Evolutionary conservation across 2,888 invertebrate species (phyloP).

Genomic region (Himalopsyche kuldschensis): DNA sequence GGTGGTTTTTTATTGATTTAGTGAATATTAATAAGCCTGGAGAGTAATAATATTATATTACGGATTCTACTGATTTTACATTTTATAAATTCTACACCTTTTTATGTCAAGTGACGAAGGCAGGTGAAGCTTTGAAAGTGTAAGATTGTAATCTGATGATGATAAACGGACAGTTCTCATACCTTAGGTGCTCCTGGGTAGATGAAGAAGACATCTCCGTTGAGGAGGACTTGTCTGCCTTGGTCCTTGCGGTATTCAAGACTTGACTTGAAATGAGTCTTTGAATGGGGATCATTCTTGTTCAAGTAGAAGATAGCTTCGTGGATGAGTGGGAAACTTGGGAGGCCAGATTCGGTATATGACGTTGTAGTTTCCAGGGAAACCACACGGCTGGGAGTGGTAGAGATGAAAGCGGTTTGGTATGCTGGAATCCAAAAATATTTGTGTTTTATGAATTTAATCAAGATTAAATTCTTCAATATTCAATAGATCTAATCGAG

Average conservation of each 20-base stretch:
- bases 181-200: conserved; percentile 70
- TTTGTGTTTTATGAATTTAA: too few species aligned
- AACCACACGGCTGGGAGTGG: conserved; percentile 69
- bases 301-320: conserved; percentile 70
- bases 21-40: too few species aligned
- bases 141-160: too few species aligned
- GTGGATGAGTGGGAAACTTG: conserved; percentile 53
- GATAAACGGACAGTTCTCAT: background rate
- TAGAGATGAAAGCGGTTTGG: conserved; percentile 60
- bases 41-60: too few species aligned
- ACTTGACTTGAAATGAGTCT: conserved; percentile 60
- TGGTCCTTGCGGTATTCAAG: conserved; percentile 58
- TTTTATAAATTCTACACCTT: too few species aligned
- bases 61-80: too few species aligned
- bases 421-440: conserved; percentile 44
- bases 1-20: too few species aligned
- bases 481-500: too few species aligned
- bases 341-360: conserved; percentile 44
- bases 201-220: conserved; percentile 64
- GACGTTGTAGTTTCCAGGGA: conserved; percentile 63
- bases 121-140: too few species aligned
- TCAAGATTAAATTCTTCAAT: too few species aligned
- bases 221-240: conserved; percentile 52
- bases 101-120: too few species aligned
- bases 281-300: conserved; percentile 71